phyloP scores from a whole-genome alignment of 2,113 vertebrate species.

The Pseudopodoces humilis region DNA sequence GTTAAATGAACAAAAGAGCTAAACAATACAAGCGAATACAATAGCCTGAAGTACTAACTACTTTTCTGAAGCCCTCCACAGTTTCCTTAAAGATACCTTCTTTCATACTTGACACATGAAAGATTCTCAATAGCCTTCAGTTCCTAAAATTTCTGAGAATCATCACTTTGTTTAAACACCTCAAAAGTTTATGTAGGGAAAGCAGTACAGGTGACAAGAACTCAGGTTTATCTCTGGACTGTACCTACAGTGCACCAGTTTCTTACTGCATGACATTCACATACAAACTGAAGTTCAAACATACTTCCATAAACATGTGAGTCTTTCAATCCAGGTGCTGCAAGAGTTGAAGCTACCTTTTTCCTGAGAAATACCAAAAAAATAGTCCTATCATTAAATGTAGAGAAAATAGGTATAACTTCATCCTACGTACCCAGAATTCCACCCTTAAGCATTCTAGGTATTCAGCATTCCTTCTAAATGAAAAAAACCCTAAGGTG shows the following conservation, averaged over 20 bases:
- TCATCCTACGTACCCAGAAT: conserved; percentile 18
- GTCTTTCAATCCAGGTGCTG: conserved; percentile 8
- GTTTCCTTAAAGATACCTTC: background rate
- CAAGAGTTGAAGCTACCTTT: background rate
- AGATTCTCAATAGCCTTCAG: background rate
- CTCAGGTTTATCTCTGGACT: background rate
- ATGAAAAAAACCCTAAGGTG: background rate
- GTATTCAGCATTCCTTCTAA: conserved; percentile 21
- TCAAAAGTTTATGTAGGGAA: background rate
- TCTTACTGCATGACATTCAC: background rate
- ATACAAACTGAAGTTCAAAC: background rate
- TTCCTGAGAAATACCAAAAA: conserved; percentile 26
- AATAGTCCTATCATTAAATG: conserved; percentile 11
- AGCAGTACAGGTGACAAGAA: background rate
- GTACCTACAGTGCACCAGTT: background rate
- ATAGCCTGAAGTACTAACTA: background rate
- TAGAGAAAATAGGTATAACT: conserved; percentile 4
- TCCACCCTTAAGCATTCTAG: background rate
- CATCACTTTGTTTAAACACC: background rate
- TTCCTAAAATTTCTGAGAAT: conserved; percentile 12
- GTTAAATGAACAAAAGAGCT: background rate
- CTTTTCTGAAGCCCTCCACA: background rate
- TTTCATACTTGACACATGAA: background rate
- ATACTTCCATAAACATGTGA: background rate
- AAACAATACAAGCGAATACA: conserved; percentile 48